Conservation (phyloP, 2,888 invertebrate genomes). For the Nycteola revayana region DNA sequence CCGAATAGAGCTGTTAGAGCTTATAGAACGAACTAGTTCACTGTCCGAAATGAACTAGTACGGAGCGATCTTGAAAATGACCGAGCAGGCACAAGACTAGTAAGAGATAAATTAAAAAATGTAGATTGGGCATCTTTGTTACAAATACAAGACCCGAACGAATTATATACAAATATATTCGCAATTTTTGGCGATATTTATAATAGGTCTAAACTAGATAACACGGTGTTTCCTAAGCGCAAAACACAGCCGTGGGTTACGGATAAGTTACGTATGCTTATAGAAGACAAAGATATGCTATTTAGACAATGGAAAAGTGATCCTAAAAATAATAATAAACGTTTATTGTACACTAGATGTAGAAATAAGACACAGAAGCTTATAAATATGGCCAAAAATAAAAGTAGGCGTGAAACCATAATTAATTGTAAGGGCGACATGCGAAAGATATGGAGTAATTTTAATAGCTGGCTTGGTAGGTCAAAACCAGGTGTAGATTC, state of each 20-base stretch:
- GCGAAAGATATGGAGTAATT: no score
- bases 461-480: constrained; percentile 2
- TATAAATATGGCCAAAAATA: background rate
- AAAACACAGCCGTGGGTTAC: constrained; percentile 1
- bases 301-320: constrained; percentile 4
- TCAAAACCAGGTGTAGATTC: no score
- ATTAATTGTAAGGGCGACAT: no score
- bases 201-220: background rate
- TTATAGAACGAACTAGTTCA: no score
- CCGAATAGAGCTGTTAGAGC: no score
- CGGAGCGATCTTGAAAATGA: no score
- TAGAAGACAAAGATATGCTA: background rate
- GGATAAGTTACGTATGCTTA: background rate
- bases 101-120: background rate
- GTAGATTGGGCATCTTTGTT: background rate
- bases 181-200: constrained; percentile 1
- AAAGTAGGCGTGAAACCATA: background rate
- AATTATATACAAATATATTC: background rate
- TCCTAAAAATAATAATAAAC: background rate
- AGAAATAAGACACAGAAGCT: background rate
- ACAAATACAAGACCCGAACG: background rate
- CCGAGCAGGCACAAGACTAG: no score
- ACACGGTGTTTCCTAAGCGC: background rate
- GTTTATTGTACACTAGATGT: background rate
- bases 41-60: no score